A percentile compares a stretch with the other conserved stretches of the same genome.
These are phyloP conservation scores for Sardina pilchardus DNA, from an alignment of 2,113 vertebrate species.

Conservation along the genomic window DNA sequence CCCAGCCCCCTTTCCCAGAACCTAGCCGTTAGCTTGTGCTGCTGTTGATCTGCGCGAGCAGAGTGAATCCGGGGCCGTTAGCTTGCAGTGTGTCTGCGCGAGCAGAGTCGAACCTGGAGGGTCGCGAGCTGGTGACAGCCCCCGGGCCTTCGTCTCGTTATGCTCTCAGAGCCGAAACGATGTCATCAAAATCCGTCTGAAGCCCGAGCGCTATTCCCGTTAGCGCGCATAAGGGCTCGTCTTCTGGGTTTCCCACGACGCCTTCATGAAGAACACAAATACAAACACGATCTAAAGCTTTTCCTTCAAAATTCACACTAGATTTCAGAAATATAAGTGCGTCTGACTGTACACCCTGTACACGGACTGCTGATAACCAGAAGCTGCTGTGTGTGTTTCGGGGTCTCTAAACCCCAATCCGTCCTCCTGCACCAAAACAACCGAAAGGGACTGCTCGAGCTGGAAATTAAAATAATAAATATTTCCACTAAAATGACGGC, in stretches of 20 bases:
- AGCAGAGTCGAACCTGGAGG: conserved; percentile 19
- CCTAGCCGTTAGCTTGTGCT: neutral
- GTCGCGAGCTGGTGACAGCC: conserved; percentile 53
- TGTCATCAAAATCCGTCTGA: neutral
- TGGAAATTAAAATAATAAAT: conserved; percentile 59
- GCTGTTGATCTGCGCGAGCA: conserved; percentile 27
- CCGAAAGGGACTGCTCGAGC: conserved; percentile 19
- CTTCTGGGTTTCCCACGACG: conserved; percentile 47
- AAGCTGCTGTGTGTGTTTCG: neutral
- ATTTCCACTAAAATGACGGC: conserved; percentile 71
- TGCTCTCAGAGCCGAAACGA: neutral
- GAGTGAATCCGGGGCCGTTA: conserved; percentile 36
- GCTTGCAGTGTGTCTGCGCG: neutral
- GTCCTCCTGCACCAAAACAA: conserved; percentile 37
- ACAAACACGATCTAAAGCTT: conserved; percentile 47
- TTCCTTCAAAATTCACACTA: conserved; percentile 47
- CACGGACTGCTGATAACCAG: neutral
- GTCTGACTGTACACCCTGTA: neutral
- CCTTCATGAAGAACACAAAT: conserved; percentile 28
- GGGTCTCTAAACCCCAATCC: conserved; percentile 20
- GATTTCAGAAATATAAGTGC: conserved; percentile 29
- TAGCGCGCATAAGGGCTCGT: neutral
- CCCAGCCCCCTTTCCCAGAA: neutral
- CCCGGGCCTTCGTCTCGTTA: conserved; percentile 45
- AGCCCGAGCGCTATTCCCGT: neutral